A percentile compares a stretch with the other conserved stretches of the same genome.
Evolutionary conservation across 2,888 invertebrate species (phyloP).

Genomic region (Amblyteles armatorius): DNA sequence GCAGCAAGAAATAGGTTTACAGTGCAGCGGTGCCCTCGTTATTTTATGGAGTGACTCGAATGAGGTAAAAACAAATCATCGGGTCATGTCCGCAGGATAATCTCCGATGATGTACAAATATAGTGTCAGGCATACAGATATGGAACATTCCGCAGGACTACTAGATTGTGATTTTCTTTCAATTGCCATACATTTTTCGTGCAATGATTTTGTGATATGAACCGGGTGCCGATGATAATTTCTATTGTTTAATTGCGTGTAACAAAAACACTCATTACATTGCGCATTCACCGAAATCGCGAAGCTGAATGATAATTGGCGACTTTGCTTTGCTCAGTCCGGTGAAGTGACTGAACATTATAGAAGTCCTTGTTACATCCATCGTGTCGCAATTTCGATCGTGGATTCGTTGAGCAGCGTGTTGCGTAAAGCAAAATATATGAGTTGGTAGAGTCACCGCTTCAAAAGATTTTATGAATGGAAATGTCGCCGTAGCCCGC

Average conservation of each 20-base stretch:
- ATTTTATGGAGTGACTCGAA: too few relatives aligned
- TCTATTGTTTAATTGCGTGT: slow-evolving; percentile 10
- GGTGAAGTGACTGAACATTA: slow-evolving; percentile 24
- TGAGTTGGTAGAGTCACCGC: slow-evolving; percentile 19
- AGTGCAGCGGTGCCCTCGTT: too few relatives aligned
- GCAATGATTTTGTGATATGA: background rate
- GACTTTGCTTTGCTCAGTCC: slow-evolving; percentile 22
- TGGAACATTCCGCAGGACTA: too few relatives aligned
- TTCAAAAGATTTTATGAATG: slow-evolving; percentile 55
- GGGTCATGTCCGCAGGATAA: too few relatives aligned
- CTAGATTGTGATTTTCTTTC: background rate
- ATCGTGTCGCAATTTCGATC: slow-evolving; percentile 52
- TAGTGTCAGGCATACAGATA: too few relatives aligned
- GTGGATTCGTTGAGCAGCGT: slow-evolving; percentile 17
- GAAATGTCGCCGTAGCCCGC: slow-evolving; percentile 42
- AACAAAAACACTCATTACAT: slow-evolving; percentile 15
- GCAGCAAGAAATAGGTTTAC: too few relatives aligned
- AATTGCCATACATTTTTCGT: background rate
- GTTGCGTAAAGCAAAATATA: slow-evolving; percentile 38
- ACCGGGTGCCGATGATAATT: slow-evolving; percentile 6
- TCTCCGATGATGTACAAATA: too few relatives aligned
- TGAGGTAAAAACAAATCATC: too few relatives aligned
- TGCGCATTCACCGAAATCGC: background rate
- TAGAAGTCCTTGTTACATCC: slow-evolving; percentile 36
- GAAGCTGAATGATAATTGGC: slow-evolving; percentile 14